A percentile compares a stretch with the other conserved stretches of the same genome.
Conservation (phyloP, 2,113 vertebrate species). For the Oncorhynchus clarkii region DNA sequence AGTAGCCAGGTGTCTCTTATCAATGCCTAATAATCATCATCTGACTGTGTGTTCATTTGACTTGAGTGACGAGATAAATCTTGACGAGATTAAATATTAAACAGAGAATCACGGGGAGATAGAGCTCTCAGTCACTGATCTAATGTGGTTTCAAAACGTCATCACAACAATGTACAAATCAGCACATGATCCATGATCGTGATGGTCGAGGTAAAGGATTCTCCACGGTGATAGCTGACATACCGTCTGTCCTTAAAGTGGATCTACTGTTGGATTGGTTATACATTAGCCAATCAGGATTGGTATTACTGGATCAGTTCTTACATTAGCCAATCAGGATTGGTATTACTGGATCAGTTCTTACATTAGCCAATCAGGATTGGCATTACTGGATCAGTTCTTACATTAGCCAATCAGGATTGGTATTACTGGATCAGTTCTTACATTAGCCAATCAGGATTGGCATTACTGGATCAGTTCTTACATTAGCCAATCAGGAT, state of each 20-base stretch:
- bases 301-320: too few relatives aligned
- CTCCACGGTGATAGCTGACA: slow-evolving; percentile 21
- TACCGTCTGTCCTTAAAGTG: slow-evolving; percentile 13
- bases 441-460: too few relatives aligned
- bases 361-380: too few relatives aligned
- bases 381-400: too few relatives aligned
- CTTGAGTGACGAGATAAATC: slow-evolving; percentile 39
- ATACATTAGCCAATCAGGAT: too few relatives aligned
- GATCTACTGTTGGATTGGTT: slow-evolving; percentile 15
- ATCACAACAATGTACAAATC: slow-evolving; percentile 41
- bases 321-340: too few relatives aligned
- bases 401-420: too few relatives aligned
- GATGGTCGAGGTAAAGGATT: neutral
- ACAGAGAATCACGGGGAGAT: neutral
- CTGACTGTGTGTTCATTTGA: slow-evolving; percentile 52
- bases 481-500: too few relatives aligned
- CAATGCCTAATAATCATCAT: slow-evolving; percentile 28
- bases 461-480: too few relatives aligned
- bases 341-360: too few relatives aligned
- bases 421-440: too few relatives aligned
- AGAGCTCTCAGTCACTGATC: neutral
- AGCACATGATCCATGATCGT: slow-evolving; percentile 34
- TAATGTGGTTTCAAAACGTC: slow-evolving; percentile 22
- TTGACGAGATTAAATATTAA: slow-evolving; percentile 30
- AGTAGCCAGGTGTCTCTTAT: slow-evolving; percentile 32